Evolutionary conservation across 2,888 invertebrate genomes (phyloP), one percentile per base, ranked within the genome.

Genomic region (Melanchra persicariae): DNA sequence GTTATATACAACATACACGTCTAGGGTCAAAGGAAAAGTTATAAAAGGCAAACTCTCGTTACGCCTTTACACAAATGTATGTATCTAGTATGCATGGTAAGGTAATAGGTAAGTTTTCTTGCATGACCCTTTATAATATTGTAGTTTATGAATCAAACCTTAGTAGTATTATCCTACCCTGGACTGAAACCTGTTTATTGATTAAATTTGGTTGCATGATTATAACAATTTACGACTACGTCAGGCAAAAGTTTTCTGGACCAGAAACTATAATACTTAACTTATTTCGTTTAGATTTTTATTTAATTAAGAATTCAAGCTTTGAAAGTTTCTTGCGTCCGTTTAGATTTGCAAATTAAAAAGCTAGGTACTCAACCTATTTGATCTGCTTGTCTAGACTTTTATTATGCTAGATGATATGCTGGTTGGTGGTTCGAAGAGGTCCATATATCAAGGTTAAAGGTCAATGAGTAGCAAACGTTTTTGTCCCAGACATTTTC

Each of bases 1-100:
- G 61, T 76, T 68, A 55, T 8, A 26, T 47, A 51, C n/a, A 43
- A 65, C 51, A 76, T 58, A 67, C 79, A 65, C 57, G 81, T 68
- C 5, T 45, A 58, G 15, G 81, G 79, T 76, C 77, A 79, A 30
- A 62, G 67, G 63, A 81, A 80, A 79, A 58, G 65, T 63, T 57
- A 26, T 49, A 47, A 49, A 66, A 59, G 71, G 67, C 22, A 62
- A 30, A n/a, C 26, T 30, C 49, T 74, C 12, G 40, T 62, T 66
- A 61, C 2, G 8, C 17, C 3, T 37, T 40, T 19, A 52, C 17
- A 54, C 17, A 26, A 40, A 51, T 22, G 5, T 57, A 19, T 57
- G 22, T 17, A 47, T 30, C 7, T 30, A 15, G 34, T 34, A 34
- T 69, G 24, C 30, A 43, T n/a, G 8, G 26, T 19, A 19, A 19